A percentile compares a stretch with the other conserved stretches of the same genome.
Evolutionary conservation across 92 coral and sea anemone species (phyloP).

Genomic region (Siderastrea siderea): DNA sequence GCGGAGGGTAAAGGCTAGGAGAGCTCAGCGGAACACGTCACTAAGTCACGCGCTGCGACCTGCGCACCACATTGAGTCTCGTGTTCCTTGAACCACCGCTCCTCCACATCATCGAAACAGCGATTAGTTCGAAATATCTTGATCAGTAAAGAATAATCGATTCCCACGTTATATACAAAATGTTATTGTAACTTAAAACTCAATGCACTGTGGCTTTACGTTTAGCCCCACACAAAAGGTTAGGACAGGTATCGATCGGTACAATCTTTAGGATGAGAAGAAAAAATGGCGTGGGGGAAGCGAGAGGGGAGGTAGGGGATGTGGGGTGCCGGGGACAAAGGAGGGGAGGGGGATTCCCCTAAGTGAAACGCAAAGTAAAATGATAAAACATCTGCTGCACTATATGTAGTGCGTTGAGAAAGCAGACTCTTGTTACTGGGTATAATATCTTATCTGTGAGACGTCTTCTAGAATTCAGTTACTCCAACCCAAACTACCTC

Average conservation of each 20-base stretch:
- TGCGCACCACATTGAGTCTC: conserved; percentile 24
- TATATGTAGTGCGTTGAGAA: too few species aligned
- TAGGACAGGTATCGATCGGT: too few species aligned
- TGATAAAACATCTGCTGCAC: too few species aligned
- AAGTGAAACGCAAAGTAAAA: too few species aligned
- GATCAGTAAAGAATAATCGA: background rate
- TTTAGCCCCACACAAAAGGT: too few species aligned
- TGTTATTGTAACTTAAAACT: background rate
- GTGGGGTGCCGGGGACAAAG: background rate
- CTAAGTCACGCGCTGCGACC: conserved; percentile 26
- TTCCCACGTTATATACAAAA: background rate
- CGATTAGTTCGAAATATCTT: background rate
- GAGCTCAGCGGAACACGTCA: background rate
- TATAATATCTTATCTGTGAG: too few species aligned
- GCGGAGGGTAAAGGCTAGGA: too few species aligned
- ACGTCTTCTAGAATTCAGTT: background rate
- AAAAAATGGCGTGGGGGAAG: background rate
- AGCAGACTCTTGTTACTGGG: background rate
- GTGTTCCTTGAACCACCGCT: background rate
- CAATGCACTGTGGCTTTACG: background rate
- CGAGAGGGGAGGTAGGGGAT: background rate
- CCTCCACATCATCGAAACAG: background rate
- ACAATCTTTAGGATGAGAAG: too few species aligned
- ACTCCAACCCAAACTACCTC: background rate
- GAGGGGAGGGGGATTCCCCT: background rate